Evolutionary conservation across 1,140 invertebrate species (phyloP), one percentile per base, ranked within the genome.

Genomic region (Hylaeus volcanicus): DNA sequence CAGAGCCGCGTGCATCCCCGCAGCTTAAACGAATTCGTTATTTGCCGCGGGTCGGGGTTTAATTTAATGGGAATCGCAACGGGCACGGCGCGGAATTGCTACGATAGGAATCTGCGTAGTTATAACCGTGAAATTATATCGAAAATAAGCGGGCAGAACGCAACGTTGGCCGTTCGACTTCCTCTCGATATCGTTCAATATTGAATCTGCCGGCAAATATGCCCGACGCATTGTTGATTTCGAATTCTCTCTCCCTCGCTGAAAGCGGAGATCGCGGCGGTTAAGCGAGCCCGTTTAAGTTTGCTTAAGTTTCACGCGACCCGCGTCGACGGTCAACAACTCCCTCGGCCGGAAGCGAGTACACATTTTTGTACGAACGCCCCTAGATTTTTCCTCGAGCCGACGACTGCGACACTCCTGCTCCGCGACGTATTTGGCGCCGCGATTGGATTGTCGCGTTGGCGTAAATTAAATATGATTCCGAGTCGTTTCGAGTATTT

Each of bases 81-180:
- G 5, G 1, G 3, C 3, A 2, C 15, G 3, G 43, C 9, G 53
- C 15, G 41, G 12, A 45, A 76, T 76, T 68, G 64, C 45, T 5
- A 37, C 15, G 12, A 58, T 72, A 72, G 14, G 48, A 64, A 64
- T 55, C 48, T n/a, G 51, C 6, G 39, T 4, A 2, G 58, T 64
- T 64, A 68, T 69, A 69, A 41, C 15, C 43, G 26, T 4, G 51
- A 51, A 75, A 66, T 76, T 66, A 55, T 60, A 70, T 77, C 41
- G 53, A 48, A 58, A 76, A 60, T 60, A 61, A 74, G 37, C 11
- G 15, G 15, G 11, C 39, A 51, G 14, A 45, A 37, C 9, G 74
- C n/a, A 26, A 55, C 37, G 6, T 3, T 41, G 11, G 41, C n/a
- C 58, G 45, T 3, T 12, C 63, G 0, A 56, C 73, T 75, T 66